Evolutionary conservation across 2,113 vertebrate species (phyloP), one percentile per base, ranked within the genome.

Genomic region (Puffinus mauretanicus): DNA sequence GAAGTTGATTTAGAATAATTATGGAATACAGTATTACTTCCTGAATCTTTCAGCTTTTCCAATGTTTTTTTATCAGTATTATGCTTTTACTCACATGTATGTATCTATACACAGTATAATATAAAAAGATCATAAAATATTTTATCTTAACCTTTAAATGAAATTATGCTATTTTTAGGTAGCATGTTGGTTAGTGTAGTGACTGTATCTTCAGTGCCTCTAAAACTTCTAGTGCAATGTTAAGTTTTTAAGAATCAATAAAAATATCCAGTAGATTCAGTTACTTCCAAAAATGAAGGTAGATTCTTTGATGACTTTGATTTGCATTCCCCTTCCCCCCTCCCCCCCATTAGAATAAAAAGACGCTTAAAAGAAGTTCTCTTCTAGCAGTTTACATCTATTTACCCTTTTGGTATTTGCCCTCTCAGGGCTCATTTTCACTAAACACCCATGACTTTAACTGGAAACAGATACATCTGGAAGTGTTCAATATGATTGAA

Each of bases 321-420:
- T 81, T 77, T 77, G 7, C 14, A 3, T 67, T 22, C 36, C 7
- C 9, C 6, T 4, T 2, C 2, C 2, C 1, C 3, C 5, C 26
- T 6, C 44, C 44, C 44, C 16, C 16, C 44, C 16, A 49, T 5
- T 58, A 17, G 30, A 82, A 32, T 60, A 34, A 20, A 55, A 86
- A 71, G 21, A 38, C 16, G 27, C 44, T 65, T 73, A 60, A 65
- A 71, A 51, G 2, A 12, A 57, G 10, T 62, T 79, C 10, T 66
- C 3, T 64, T 92, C 58, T 42, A 36, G 19, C 34, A 27, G 4
- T 88, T 67, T 51, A 38, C 38, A 64, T 38, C 17, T 71, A 9
- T 65, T 79, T 82, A 67, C 38, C 7, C 13, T 71, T 79, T 32
- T 3, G 0, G 4, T 79, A 30, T 64, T 64, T 52, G 16, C 12